These are phyloP conservation scores for Poeciliopsis occidentalis DNA, from an alignment of 2,113 vertebrate species.

Conservation along the genomic window DNA sequence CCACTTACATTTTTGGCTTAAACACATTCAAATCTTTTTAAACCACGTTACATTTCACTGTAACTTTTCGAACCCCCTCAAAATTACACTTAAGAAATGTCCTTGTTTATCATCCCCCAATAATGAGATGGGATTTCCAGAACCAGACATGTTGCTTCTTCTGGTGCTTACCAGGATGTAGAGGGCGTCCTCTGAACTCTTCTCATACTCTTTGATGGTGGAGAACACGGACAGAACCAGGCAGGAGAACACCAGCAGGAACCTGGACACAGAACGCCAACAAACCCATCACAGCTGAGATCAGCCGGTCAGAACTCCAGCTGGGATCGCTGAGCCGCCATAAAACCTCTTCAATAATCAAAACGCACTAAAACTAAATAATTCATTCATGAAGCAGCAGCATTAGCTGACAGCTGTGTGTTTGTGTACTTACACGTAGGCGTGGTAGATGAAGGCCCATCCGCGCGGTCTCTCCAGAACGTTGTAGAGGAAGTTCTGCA, in stretches of 20 bases:
- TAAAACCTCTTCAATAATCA: neutral
- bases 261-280: constrained; percentile 76
- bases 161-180: constrained; percentile 86
- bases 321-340: neutral
- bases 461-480: constrained; percentile 71
- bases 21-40: too few species aligned
- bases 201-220: constrained; percentile 96
- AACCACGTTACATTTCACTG: too few species aligned
- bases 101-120: too few species aligned
- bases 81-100: too few species aligned
- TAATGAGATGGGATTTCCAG: too few species aligned
- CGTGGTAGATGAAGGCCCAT: constrained; percentile 76
- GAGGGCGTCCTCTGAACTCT: constrained; percentile 95
- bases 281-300: neutral
- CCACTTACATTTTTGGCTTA: too few species aligned
- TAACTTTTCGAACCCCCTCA: too few species aligned
- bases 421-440: constrained; percentile 62
- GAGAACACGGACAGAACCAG: constrained; percentile 97
- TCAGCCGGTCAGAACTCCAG: constrained; percentile 9
- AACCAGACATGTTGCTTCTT: neutral
- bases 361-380: neutral
- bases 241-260: constrained; percentile 96
- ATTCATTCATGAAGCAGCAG: neutral
- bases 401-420: neutral
- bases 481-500: constrained; percentile 77